Evolutionary conservation across 2,888 invertebrate genomes (phyloP).

Genomic region (Argyra leucocephala): DNA sequence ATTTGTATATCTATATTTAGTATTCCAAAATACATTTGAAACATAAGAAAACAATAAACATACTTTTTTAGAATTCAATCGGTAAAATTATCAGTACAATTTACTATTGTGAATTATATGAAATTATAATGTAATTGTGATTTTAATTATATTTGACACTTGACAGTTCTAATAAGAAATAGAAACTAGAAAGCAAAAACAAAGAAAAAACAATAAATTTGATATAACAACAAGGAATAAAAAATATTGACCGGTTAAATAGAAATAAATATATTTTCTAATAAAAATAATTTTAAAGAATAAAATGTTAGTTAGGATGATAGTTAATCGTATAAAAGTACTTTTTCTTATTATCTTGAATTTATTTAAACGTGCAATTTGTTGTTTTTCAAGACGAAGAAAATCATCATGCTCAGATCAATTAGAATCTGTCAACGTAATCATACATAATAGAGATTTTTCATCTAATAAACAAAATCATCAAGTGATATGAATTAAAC

Average conservation of each 20-base stretch:
- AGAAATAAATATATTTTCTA: neutral
- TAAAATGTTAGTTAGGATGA: neutral
- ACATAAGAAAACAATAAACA: no score
- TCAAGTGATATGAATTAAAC: conserved; percentile 14
- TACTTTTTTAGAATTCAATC: no score
- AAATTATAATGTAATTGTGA: no score
- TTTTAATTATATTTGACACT: no score
- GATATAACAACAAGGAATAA: no score
- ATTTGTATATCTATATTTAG: no score
- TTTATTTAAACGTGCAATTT: conserved; percentile 50
- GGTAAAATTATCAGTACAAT: no score
- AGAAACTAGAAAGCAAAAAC: no score
- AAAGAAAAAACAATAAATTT: no score
- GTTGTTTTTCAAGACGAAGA: conserved; percentile 50
- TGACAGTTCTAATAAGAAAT: no score
- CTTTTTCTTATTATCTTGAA: conserved; percentile 48
- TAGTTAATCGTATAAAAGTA: conserved; percentile 49
- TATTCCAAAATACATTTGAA: no score
- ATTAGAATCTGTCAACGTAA: conserved; percentile 49
- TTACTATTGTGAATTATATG: no score
- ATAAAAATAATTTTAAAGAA: neutral
- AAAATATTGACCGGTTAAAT: neutral
- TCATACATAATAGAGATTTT: conserved; percentile 37
- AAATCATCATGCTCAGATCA: conserved; percentile 49
- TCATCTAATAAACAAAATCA: conserved; percentile 21